Conservation (phyloP, 2,797 vertebrate species). For the Microchirus variegatus region DNA sequence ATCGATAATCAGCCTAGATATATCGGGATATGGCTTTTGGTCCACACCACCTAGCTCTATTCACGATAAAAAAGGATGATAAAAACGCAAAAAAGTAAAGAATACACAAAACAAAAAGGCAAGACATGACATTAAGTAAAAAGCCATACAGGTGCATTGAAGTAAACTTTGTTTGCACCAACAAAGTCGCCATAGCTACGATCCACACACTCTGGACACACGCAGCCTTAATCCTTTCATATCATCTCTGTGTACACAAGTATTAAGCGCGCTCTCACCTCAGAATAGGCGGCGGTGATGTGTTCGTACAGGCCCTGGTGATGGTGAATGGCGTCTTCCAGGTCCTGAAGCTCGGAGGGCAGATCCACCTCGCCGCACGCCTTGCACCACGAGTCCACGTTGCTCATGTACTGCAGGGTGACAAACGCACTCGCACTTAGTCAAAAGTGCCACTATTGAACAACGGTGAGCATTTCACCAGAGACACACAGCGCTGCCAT, state of each 20-base stretch:
- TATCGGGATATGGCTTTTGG: too few relatives aligned
- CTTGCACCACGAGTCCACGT: constrained; percentile 98
- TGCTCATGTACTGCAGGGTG: constrained; percentile 92
- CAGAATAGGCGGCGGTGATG: constrained; percentile 95
- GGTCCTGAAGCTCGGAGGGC: constrained; percentile 96
- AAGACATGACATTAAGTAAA: too few relatives aligned
- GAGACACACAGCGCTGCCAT: neutral
- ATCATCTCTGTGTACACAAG: neutral
- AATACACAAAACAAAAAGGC: too few relatives aligned
- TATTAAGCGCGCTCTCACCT: constrained; percentile 71
- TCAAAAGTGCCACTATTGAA: neutral
- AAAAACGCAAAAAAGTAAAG: too few relatives aligned
- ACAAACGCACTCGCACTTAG: constrained; percentile 9
- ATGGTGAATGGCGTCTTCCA: constrained; percentile 98
- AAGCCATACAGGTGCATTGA: too few relatives aligned
- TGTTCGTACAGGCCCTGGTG: constrained; percentile 98
- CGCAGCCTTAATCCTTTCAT: neutral
- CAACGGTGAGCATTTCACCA: constrained; percentile 8
- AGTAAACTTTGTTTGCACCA: neutral
- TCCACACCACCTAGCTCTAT: too few relatives aligned
- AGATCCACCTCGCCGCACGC: constrained; percentile 96
- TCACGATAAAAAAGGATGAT: too few relatives aligned
- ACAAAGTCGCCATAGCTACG: neutral
- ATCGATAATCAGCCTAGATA: too few relatives aligned
- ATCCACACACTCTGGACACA: neutral